Conservation (phyloP, 2,797 vertebrate genomes). For the Argentina silus region DNA sequence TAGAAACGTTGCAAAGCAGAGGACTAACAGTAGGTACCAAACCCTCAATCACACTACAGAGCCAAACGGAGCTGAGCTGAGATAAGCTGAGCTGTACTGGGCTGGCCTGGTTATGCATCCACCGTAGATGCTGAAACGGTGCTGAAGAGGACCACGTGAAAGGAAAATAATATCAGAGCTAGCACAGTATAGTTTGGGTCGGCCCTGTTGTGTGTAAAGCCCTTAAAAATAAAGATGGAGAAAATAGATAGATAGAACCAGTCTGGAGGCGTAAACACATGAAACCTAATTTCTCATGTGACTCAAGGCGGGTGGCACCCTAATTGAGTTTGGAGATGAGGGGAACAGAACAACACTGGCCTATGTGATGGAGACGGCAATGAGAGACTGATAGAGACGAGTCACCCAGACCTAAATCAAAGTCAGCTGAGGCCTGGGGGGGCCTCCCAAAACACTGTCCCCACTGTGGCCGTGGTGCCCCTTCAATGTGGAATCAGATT, state of each 20-base stretch:
- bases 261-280: background rate
- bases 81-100: no score
- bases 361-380: background rate
- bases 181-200: no score
- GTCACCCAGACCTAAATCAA: slow-evolving; percentile 7
- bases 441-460: background rate
- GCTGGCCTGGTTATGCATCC: no score
- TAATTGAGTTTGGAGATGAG: slow-evolving; percentile 10
- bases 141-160: no score
- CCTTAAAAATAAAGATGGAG: background rate
- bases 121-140: no score
- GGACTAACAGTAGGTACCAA: no score
- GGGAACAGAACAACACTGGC: background rate
- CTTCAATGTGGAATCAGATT: no score
- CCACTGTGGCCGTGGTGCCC: no score
- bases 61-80: slow-evolving; percentile 6
- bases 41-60: no score
- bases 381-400: background rate
- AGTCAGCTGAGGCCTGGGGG: background rate
- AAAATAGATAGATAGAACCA: slow-evolving; percentile 8
- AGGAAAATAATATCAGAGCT: no score
- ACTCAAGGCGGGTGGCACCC: background rate
- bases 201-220: no score
- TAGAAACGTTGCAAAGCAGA: no score
- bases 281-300: slow-evolving; percentile 13